Percentiles rank a stretch among this genome's conserved stretches.
Evolutionary conservation across 2,113 vertebrate genomes (phyloP).

Genomic region (Tinamus guttatus): DNA sequence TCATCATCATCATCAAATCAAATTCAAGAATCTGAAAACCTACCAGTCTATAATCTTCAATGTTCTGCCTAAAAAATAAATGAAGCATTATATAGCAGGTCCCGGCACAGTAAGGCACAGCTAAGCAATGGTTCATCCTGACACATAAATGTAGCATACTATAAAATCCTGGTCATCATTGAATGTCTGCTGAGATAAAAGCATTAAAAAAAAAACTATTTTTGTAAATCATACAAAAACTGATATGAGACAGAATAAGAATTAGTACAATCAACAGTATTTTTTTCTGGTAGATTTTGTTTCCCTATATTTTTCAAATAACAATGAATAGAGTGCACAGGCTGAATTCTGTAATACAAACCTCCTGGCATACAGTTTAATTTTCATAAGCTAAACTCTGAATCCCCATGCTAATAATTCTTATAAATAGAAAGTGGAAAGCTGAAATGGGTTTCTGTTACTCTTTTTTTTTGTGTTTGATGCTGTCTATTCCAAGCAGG

Average conservation of each 20-base stretch:
- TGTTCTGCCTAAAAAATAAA: not conserved
- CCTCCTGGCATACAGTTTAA: not conserved
- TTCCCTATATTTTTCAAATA: not conserved
- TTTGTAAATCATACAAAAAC: not conserved
- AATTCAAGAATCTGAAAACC: not conserved
- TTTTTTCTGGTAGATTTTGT: not conserved
- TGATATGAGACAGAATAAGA: not conserved
- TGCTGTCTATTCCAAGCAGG: not conserved
- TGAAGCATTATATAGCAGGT: not conserved
- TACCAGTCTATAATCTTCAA: not conserved
- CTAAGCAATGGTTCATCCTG: rapidly evolving
- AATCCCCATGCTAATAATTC: not conserved
- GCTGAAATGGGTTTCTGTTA: not conserved
- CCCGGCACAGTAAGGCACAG: not conserved
- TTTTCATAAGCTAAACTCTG: not conserved
- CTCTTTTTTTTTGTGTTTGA: not conserved
- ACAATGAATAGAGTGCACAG: not conserved
- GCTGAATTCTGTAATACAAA: not conserved
- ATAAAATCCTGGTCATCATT: not conserved
- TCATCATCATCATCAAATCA: no score
- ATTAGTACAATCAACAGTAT: not conserved
- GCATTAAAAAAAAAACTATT: not conserved
- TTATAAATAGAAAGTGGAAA: conserved; percentile 34
- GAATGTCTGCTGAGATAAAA: not conserved
- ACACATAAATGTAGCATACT: not conserved